Evolutionary conservation across 2,113 vertebrate genomes (phyloP), one percentile per base, ranked within the genome.

Genomic region (Campylomormyrus numenius): DNA sequence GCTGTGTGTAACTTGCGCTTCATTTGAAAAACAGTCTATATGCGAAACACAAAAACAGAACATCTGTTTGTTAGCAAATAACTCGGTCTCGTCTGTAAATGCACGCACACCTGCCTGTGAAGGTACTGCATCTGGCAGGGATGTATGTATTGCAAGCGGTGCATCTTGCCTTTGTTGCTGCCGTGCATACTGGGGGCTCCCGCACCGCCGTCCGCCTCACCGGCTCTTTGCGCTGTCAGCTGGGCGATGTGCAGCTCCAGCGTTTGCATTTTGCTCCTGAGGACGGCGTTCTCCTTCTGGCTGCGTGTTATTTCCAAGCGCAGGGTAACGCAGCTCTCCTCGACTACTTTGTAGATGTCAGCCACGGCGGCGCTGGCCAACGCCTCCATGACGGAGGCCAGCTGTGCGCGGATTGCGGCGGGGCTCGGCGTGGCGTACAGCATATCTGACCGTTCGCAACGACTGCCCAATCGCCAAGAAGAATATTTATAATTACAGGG

Each of bases 281-380:
- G 87, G 6, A 62, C 87, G 21, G 53, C 87, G 42, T 88, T 88
- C 56, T 88, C 87, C 21, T 88, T 66, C 56, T 88, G 87, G 42
- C 87, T 46, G 11, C 87, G 87, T 66, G 87, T 66, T 62, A 88
- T 88, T 66, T 88, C 87, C 87, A 88, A 11, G 1, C 58, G 87
- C 87, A 88, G 45, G 31, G 58, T 46, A 45, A 62, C 87, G 45
- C 56, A 66, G 42, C 58, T 62, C 39, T 88, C 58, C 21, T 88
- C 87, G 19, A 88, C 87, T 46, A 88, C 53, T 70, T 88, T 88
- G 17, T 58, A 88, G 39, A 88, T 88, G n/a, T 88, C 87, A 39
- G 56, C 17, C 24, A 88, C 87, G 21, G 87, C 87, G 17, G 58
- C 58, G 4, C 39, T 70, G 13, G 87, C 87, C 56, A 88, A 46